Evolutionary conservation across 2,888 invertebrate species (phyloP).

Genomic region (Troides aeacus): DNA sequence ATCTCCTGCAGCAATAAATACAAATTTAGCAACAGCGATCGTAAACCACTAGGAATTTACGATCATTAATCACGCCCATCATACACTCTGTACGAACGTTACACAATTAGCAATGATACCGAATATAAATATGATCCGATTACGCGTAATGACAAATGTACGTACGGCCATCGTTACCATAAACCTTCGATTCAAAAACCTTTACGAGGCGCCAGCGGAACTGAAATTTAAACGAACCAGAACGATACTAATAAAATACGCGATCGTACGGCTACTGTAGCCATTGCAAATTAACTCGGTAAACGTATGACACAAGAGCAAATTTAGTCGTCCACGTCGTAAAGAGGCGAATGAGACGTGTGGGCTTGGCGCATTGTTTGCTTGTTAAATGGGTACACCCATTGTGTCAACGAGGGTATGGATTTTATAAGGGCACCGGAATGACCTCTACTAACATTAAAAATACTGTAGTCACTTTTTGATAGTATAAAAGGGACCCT

Average conservation of each 20-base stretch:
- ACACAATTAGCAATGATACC: conserved; percentile 20
- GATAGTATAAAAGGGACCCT: not conserved
- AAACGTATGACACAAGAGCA: conserved; percentile 49
- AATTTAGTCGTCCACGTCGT: conserved; percentile 58
- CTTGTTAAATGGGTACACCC: conserved; percentile 48
- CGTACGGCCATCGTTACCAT: conserved; percentile 45
- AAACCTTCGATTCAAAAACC: conserved; percentile 47
- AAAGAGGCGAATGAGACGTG: conserved; percentile 59
- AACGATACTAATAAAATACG: conserved; percentile 46
- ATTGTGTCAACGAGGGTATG: conserved; percentile 44
- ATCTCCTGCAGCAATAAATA: not conserved
- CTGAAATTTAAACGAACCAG: conserved; percentile 51
- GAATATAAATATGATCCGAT: conserved; percentile 28
- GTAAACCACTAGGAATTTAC: conserved; percentile 7
- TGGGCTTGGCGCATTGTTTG: conserved; percentile 69
- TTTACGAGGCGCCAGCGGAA: conserved; percentile 37
- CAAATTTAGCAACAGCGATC: conserved; percentile 1
- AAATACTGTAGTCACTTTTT: not conserved
- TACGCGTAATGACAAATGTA: conserved; percentile 28
- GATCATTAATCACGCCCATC: conserved; percentile 5
- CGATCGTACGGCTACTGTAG: conserved; percentile 35
- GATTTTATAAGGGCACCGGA: conserved; percentile 55
- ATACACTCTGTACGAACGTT: not conserved
- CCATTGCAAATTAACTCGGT: conserved; percentile 43
- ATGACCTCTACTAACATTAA: conserved; percentile 60